Base-by-base conservation (phyloP, 2,888 invertebrate species). In the Parasteatoda lunata region DNA sequence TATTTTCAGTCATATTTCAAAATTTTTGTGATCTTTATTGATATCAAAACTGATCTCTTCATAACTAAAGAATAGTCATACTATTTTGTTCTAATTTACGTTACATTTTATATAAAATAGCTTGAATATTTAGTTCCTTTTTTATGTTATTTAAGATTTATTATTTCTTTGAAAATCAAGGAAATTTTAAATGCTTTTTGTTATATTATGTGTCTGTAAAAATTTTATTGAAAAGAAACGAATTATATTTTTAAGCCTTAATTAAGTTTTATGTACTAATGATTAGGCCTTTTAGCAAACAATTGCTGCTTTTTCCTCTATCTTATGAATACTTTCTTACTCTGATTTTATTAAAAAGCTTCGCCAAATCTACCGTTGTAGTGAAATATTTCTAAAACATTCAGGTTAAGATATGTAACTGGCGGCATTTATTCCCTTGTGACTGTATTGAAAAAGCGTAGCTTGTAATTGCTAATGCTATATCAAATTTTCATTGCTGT, bases 401-500 rank as follows among this genome's bases (percentile, higher is more conserved):
- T 30, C 70, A 84, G 72, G 73, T 70, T 76, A 66, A 72, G 75
- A 64, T 52, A 68, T 71, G 84, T 73, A 78, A 75, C 84, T 84
- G 84, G 84, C 84, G 54, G 77, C 84, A 78, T 75, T 78, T 84
- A 77, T 73, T 66, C 69, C 73, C 77, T 78, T 76, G 71, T 84
- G 76, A 78, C 65, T 77, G 84, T 84, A 68, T 84, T 84, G 78
- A 78, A 30, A 71, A 77, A 70, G 73, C 78, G 69, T 84, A 77
- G 84, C 84, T 84, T 84, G 70, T 76, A 76, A 78, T 71, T 69
- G 78, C 78, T 83, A 77, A 68, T 83, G 77, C 83, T 78, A 65
- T 84, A 84, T 75, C 71, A 78, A 84, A 72, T 76, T 77, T 84
- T 77, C 84, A 84, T 84, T 84, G 84, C 84, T 84, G 84, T 84